Base-by-base conservation (phyloP, 53 echinoderm and acorn worm genomes). In the Echinarachnius parma region DNA sequence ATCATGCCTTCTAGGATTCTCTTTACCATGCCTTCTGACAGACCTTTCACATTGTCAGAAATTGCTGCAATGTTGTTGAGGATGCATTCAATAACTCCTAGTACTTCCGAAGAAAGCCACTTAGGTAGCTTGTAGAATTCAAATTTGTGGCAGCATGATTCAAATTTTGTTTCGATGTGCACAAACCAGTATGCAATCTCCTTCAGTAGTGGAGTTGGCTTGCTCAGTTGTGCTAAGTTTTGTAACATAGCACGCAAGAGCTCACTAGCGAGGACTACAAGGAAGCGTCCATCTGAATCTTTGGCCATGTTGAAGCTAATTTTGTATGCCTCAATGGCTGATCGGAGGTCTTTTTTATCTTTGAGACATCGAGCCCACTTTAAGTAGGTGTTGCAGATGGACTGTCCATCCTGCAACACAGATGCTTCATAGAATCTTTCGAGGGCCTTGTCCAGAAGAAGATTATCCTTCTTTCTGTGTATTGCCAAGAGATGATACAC, bases 381-480 rank as follows among this genome's bases (percentile, higher is more conserved):
- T 1, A 48, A 31, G 21, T 66, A 31, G 19, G 31, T 20, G 26
- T 66, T 31, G 27, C 28, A 28, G 16, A 48, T 48, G 28, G 66
- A 28, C 46, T 45, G 27, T 20, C 66, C 66, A 47, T 66, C 66
- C 33, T 66, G 48, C 9, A 15, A 16, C 18, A 46, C 48, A 16
- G 66, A 66, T 19, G 66, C 66, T n/a, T 66, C 48, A 28, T 66
- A 46, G 66, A 66, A 66, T 66, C 48, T 66, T 5, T 48, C n/a
- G 27, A 66, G 66, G 31, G 66, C 66, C 14, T 28, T 66, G 48
- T 66, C 47, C 31, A 46, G 26, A 18, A 48, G 48, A 3, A 5
- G 1, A n/a, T 66, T 48, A 26, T 28, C 31, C 46, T 48, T 28
- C 19, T 50, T 50, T 9, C 20, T 4, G 20, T 50, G 52, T 4